A percentile compares a stretch with the other conserved stretches of the same genome.
phyloP scores from a whole-genome alignment of 1,140 invertebrate genomes.

The Drosophila bifasciata region DNA sequence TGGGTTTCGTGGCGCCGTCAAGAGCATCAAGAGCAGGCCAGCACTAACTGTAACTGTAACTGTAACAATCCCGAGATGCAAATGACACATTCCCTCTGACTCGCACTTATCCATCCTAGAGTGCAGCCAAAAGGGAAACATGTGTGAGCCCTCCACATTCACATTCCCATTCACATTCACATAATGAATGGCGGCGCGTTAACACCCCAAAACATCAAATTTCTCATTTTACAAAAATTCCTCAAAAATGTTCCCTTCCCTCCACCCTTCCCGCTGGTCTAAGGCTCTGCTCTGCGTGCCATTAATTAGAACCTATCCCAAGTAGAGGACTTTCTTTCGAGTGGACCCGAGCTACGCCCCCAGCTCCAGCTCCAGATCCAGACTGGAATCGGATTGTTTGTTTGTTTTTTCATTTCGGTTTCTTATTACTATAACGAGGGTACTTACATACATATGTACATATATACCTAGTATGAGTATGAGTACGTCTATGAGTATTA shows the following conservation, averaged over 20 bases:
- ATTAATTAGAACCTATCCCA: slow-evolving; percentile 62
- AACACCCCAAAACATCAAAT: slow-evolving; percentile 70
- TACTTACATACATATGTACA: too few species aligned
- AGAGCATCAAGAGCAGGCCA: slow-evolving; percentile 40
- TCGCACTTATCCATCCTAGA: slow-evolving; percentile 30
- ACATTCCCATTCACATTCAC: slow-evolving; percentile 44
- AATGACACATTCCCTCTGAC: slow-evolving; percentile 5
- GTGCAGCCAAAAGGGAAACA: slow-evolving; percentile 16
- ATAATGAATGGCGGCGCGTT: slow-evolving; percentile 79
- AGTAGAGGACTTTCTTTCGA: slow-evolving; percentile 47
- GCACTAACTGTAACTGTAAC: neutral
- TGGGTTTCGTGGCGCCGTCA: slow-evolving; percentile 62
- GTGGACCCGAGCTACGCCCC: slow-evolving; percentile 39
- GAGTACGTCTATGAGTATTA: neutral
- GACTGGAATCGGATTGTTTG: slow-evolving; percentile 58
- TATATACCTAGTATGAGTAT: too few species aligned
- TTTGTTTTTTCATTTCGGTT: slow-evolving; percentile 59
- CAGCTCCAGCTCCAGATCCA: slow-evolving; percentile 1
- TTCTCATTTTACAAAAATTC: slow-evolving; percentile 78
- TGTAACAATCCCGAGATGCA: slow-evolving; percentile 33
- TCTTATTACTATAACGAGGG: slow-evolving; percentile 44
- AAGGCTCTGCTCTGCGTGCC: slow-evolving; percentile 4
- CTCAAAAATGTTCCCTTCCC: slow-evolving; percentile 37
- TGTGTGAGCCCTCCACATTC: slow-evolving; percentile 31
- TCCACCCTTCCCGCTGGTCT: too few species aligned